These are phyloP conservation scores for Decapterus maruadsi DNA, from an alignment of 2,797 vertebrate species.

Conservation along the genomic window DNA sequence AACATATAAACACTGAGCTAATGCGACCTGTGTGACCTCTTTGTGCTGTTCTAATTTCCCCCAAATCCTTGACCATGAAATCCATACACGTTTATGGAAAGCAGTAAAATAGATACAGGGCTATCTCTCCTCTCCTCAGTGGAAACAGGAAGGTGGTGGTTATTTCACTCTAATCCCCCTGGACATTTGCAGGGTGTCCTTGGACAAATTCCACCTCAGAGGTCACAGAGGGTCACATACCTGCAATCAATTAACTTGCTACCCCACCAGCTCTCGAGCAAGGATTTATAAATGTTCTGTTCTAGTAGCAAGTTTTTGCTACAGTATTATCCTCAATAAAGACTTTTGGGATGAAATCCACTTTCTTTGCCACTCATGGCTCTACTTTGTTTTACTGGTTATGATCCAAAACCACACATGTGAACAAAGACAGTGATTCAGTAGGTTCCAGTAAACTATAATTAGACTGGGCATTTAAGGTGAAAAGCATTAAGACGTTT, in stretches of 20 bases:
- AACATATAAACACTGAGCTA: conserved; percentile 3
- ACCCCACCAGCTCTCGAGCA: background rate
- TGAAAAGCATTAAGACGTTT: conserved; percentile 41
- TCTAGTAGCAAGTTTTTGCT: background rate
- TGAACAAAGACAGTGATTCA: conserved; percentile 61
- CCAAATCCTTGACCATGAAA: conserved; percentile 39
- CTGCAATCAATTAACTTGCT: conserved; percentile 58
- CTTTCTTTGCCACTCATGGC: conserved; percentile 26
- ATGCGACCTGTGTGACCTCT: conserved; percentile 20
- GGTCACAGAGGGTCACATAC: conserved; percentile 47
- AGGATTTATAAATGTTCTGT: background rate
- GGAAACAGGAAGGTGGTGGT: conserved; percentile 52
- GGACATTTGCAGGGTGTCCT: conserved; percentile 65
- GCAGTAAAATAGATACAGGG: conserved; percentile 39
- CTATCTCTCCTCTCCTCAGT: conserved; percentile 13
- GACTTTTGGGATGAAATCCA: background rate
- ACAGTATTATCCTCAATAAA: conserved; percentile 5
- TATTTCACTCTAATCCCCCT: conserved; percentile 55
- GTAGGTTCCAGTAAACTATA: conserved; percentile 40
- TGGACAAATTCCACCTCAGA: conserved; percentile 37
- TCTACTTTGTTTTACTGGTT: conserved; percentile 29
- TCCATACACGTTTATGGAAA: conserved; percentile 22
- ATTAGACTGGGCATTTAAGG: conserved; percentile 34
- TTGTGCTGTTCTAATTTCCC: conserved; percentile 11
- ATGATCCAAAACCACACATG: conserved; percentile 17